Base-by-base conservation (phyloP, 2,888 invertebrate species). In the Tetanocera ferruginea region DNA sequence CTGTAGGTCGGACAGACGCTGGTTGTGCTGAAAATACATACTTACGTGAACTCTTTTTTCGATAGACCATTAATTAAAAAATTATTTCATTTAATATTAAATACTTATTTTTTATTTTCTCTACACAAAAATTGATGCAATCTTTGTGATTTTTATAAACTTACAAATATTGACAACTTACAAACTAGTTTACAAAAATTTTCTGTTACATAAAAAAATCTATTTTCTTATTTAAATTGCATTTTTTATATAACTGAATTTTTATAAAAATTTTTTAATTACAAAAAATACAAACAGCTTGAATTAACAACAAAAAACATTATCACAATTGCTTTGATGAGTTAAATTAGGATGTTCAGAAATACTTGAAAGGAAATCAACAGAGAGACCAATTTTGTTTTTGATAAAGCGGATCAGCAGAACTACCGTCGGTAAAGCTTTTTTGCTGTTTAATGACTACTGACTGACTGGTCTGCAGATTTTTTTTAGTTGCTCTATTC, bases 311-410 rank as follows among this genome's bases (percentile, higher is more conserved):
- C 84, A 87, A 87, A n/a, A 87, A 84, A 82, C 83, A 82, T 85
- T 87, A 87, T 87, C 87, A 87, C 87, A 87, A 87, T 87, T 84
- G 88, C 87, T 87, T 87, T 87, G 87, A 87, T 87, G 87, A 87
- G 87, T 79, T 72, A 85, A 83, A 81, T 80, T 81, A 81, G 80
- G 55, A 55, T 25, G 11, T 43, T 43, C 43, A 43, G 43, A 43
- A 6, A 9, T 67, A 60, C 3, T 17, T 64, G 31, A 31, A 9
- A 31, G 5, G 8, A 17, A 34, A 19, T 66, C 3, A 66, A 2
- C 1, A 62, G 14, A n/a, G 17, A 25, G 28, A 28, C 31, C 17
- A 14, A 37, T 37, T 19, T 19, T 17, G 17, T 52, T n/a, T n/a
- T n/a, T n/a, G n/a, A n/a, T n/a, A n/a, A n/a, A n/a, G n/a, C n/a